phyloP scores from a whole-genome alignment of 2,113 vertebrate genomes.

The Pleuronectes platessa region DNA sequence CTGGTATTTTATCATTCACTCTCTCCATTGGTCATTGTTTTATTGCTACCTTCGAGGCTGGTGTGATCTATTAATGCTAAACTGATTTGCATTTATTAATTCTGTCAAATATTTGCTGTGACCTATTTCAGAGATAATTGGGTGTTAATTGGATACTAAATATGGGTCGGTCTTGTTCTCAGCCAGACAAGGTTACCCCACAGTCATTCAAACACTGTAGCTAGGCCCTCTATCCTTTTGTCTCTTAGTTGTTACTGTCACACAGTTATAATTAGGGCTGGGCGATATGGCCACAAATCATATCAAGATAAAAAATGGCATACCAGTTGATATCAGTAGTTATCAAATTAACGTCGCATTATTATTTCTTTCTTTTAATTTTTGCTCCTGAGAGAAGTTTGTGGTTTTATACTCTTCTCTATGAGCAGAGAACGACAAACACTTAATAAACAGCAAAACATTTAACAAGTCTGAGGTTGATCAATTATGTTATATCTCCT shows the following conservation, averaged over 20 bases:
- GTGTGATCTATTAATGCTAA: slow-evolving; percentile 38
- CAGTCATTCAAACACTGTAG: slow-evolving; percentile 3
- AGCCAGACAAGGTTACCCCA: not conserved
- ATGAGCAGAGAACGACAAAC: too few species aligned
- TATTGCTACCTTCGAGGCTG: slow-evolving; percentile 33
- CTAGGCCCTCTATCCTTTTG: not conserved
- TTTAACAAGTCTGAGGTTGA: too few species aligned
- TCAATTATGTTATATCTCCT: too few species aligned
- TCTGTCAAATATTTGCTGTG: slow-evolving; percentile 30
- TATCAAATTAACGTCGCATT: too few species aligned
- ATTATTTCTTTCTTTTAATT: too few species aligned
- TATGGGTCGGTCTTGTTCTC: slow-evolving; percentile 4
- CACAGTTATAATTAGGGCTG: not conserved
- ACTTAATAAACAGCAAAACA: too few species aligned
- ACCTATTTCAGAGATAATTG: slow-evolving; percentile 31
- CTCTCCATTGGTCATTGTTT: slow-evolving; percentile 40
- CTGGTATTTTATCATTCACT: slow-evolving; percentile 43
- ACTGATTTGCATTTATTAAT: slow-evolving; percentile 35
- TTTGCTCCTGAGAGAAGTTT: too few species aligned
- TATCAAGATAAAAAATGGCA: too few species aligned
- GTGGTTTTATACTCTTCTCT: too few species aligned
- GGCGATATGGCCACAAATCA: too few species aligned
- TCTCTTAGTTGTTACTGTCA: slow-evolving; percentile 3
- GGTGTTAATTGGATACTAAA: slow-evolving; percentile 20
- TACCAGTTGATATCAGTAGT: too few species aligned